Evolutionary conservation across 2,797 vertebrate species (phyloP), one percentile per base, ranked within the genome.

Genomic region (Podarcis lilfordi): DNA sequence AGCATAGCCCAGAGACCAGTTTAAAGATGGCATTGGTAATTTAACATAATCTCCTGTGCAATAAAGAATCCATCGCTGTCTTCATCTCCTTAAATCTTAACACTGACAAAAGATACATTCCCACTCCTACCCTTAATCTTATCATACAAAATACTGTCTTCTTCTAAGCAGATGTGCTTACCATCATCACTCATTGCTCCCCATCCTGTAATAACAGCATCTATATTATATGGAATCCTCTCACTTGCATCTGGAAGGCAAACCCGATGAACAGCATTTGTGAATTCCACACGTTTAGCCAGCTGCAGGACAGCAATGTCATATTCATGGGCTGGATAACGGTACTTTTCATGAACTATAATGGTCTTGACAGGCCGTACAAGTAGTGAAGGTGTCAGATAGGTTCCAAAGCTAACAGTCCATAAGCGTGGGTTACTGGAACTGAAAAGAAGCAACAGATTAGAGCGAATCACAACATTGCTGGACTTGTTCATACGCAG

Each of bases 231-330:
- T 2, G 91, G 94, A 87, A 97, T 95, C 8, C 37, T 88, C 78
- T 96, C 93, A 43, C 90, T 92, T 8, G 92, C 89, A 86, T 96
- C 96, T 0, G 97, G 97, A 91, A 97, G 96, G 77, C 97, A 97
- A 29, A 94, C 94, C 0, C 91, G 96, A 85, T 95, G 95, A 89
- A 97, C 86, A 43, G 72, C 94, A 13, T 86, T 95, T 0, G 95
- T 93, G 50, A 97, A 96, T 32, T 96, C 94, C 35, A 97, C 92
- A 61, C 91, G 92, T 74, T 89, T 92, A n/a, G 96, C 93, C 79
- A 97, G 92, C 80, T 94, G 94, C 86, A 97, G 94, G 11, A 97
- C 83, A 7, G 97, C 97, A 55, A 97, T 97, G 77, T 97, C 97
- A 35, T 97, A 92, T 64, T 95, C 89, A 0, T 96, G 95, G 45